phyloP scores from a whole-genome alignment of 2,113 vertebrate species.

The Neotoma lepida region DNA sequence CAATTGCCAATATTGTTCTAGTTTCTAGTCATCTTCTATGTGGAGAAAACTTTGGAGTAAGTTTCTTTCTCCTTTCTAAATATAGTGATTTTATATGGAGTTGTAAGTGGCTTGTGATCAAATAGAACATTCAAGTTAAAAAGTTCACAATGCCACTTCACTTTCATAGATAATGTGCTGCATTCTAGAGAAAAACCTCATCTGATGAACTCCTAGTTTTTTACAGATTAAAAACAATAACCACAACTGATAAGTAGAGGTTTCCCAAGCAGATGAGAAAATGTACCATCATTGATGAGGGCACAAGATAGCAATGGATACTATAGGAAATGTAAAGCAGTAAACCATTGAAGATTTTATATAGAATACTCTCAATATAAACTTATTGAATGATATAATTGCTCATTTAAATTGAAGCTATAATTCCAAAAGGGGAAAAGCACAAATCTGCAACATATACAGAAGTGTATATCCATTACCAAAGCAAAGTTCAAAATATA shows the following conservation, averaged over 20 bases:
- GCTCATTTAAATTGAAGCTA: too few species aligned
- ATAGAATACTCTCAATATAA: neutral
- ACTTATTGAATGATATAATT: too few species aligned
- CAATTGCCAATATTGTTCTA: neutral
- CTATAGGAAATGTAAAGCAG: neutral
- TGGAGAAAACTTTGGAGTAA: neutral
- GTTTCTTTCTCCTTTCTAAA: neutral
- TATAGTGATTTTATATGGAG: too few species aligned
- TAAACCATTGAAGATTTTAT: neutral
- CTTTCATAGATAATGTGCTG: neutral
- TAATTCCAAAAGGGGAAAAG: neutral
- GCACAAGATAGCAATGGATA: neutral
- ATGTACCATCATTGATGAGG: neutral
- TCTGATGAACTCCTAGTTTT: too few species aligned
- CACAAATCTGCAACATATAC: neutral
- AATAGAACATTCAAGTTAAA: neutral
- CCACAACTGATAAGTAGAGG: too few species aligned
- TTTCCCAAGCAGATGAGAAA: neutral
- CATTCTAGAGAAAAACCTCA: neutral
- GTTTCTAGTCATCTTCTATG: neutral
- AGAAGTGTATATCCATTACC: neutral
- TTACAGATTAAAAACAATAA: too few species aligned
- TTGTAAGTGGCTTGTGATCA: too few species aligned
- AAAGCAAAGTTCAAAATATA: neutral
- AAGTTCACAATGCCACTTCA: neutral